Evolutionary conservation across 2,888 invertebrate species (phyloP).

Genomic region (Drosophila prolongata): DNA sequence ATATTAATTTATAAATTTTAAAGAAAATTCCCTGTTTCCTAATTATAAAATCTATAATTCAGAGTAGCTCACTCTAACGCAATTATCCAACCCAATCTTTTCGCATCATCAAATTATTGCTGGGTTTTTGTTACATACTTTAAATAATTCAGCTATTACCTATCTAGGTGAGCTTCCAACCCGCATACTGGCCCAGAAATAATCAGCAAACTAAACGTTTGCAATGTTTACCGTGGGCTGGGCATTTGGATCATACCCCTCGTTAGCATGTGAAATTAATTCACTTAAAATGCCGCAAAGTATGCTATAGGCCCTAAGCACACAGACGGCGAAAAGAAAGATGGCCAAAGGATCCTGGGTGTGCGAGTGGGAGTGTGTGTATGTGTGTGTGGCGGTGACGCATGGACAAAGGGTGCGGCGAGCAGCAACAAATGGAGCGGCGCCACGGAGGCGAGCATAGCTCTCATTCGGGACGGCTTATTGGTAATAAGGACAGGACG

Average conservation of each 20-base stretch:
- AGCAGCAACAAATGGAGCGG: slow-evolving; percentile 45
- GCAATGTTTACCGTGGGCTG: slow-evolving; percentile 32
- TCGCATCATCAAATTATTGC: not conserved
- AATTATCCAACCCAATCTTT: not conserved
- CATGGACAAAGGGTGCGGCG: slow-evolving; percentile 49
- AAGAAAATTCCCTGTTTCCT: too few relatives aligned
- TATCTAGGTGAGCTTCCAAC: slow-evolving; percentile 1
- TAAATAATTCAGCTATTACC: slow-evolving; percentile 1
- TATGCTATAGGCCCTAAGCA: slow-evolving; percentile 52
- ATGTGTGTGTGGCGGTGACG: slow-evolving; percentile 38
- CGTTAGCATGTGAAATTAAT: slow-evolving; percentile 65
- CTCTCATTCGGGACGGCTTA: slow-evolving; percentile 47
- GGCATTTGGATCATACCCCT: slow-evolving; percentile 7
- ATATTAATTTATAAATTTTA: too few relatives aligned
- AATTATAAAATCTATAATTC: too few relatives aligned
- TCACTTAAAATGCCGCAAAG: slow-evolving; percentile 69
- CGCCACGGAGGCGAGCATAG: slow-evolving; percentile 56
- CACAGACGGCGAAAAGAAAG: slow-evolving; percentile 6
- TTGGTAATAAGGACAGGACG: slow-evolving; percentile 14
- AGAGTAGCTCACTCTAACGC: too few relatives aligned
- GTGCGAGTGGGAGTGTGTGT: not conserved
- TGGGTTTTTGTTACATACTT: not conserved
- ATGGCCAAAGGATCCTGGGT: slow-evolving; percentile 21
- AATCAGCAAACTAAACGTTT: slow-evolving; percentile 55
- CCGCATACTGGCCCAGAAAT: slow-evolving; percentile 15